phyloP scores from a whole-genome alignment of 2,113 vertebrate species.

The Grallaria varia region DNA sequence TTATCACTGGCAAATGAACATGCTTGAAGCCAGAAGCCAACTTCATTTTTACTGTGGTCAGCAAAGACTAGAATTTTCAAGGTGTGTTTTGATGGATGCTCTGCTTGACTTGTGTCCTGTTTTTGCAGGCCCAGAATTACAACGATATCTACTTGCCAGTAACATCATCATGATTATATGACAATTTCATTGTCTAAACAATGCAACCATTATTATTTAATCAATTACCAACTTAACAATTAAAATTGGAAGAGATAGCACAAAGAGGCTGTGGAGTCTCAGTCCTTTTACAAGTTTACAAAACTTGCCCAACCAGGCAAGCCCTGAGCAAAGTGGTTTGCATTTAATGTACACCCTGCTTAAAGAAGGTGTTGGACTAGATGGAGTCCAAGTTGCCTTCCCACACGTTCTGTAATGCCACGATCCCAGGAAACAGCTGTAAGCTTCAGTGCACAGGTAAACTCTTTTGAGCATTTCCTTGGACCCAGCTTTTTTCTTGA shows the following conservation, averaged over 20 bases:
- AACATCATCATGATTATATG: background rate
- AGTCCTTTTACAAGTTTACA: background rate
- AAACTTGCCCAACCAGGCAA: background rate
- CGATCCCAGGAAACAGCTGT: background rate
- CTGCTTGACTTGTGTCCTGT: background rate
- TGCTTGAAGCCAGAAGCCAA: background rate
- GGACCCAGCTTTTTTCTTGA: background rate
- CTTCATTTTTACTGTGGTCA: background rate
- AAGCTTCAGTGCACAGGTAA: background rate
- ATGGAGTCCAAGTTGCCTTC: background rate
- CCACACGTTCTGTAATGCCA: background rate
- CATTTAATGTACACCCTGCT: background rate
- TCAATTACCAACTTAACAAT: background rate
- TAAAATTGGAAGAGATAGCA: background rate
- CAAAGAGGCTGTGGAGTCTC: background rate
- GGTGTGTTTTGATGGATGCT: background rate
- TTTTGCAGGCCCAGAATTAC: background rate
- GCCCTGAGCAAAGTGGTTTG: background rate
- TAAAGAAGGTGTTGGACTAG: background rate
- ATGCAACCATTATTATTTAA: background rate
- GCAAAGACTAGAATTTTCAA: background rate
- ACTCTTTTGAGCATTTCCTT: background rate
- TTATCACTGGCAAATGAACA: background rate
- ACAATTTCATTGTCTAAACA: background rate
- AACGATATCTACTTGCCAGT: background rate